phyloP scores from a whole-genome alignment of 2,888 invertebrate species.

The Candidula unifasciata region DNA sequence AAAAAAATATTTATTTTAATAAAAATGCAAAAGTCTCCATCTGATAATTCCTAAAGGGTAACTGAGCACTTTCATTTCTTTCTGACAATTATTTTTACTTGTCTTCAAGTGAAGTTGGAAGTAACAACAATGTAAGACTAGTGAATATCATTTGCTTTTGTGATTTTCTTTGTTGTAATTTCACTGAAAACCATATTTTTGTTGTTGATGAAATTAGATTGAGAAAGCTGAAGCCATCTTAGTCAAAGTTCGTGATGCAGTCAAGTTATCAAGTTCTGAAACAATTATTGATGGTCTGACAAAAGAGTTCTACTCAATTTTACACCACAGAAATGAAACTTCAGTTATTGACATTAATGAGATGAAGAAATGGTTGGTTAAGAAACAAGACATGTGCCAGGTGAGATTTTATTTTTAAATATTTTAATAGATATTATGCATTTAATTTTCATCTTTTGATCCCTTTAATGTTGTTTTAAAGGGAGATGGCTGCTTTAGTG shows the following conservation, averaged over 20 bases:
- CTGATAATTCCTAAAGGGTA: too few species aligned
- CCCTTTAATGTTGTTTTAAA: too few species aligned
- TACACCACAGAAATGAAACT: conserved; percentile 62
- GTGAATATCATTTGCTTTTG: too few species aligned
- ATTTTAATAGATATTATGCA: not conserved
- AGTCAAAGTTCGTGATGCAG: conserved; percentile 66
- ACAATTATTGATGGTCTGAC: conserved; percentile 56
- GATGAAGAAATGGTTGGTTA: conserved; percentile 64
- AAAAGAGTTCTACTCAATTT: conserved; percentile 66
- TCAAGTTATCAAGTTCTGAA: conserved; percentile 55
- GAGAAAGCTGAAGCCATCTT: conserved; percentile 75
- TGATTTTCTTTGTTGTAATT: too few species aligned
- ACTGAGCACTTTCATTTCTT: too few species aligned
- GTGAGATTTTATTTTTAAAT: conserved; percentile 54
- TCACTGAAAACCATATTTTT: too few species aligned
- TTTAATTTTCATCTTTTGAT: not conserved
- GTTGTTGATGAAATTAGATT: conserved; percentile 59
- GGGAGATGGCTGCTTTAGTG: too few species aligned
- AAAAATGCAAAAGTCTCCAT: too few species aligned
- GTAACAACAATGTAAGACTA: too few species aligned
- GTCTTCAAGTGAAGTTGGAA: too few species aligned
- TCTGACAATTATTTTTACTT: too few species aligned
- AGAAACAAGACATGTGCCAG: conserved; percentile 73
- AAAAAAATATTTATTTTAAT: too few species aligned
- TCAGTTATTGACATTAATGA: conserved; percentile 17